Percentiles rank a stretch among this genome's conserved stretches.
Evolutionary conservation across 2,113 vertebrate genomes (phyloP).

Genomic region (Pheucticus melanocephalus): DNA sequence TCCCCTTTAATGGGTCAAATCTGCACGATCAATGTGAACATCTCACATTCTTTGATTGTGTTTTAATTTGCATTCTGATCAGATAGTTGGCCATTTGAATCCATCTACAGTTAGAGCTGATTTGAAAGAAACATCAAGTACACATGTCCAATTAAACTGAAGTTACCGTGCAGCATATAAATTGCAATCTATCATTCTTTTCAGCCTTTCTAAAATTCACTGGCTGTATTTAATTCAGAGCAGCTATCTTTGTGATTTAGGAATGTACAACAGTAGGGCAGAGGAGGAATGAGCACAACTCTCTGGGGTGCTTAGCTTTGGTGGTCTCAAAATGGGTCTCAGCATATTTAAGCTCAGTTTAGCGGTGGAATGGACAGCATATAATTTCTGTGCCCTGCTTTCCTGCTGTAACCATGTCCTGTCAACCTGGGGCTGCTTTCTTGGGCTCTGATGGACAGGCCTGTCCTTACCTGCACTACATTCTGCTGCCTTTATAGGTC

Average conservation of each 20-base stretch:
- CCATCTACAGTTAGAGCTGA: neutral
- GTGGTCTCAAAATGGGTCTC: neutral
- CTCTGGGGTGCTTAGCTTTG: neutral
- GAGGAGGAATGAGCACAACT: neutral
- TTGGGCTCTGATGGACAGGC: neutral
- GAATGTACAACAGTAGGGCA: neutral
- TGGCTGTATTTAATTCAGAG: neutral
- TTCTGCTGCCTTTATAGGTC: neutral
- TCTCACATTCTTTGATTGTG: neutral
- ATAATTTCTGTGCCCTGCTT: neutral
- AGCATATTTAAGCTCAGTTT: neutral
- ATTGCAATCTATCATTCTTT: neutral
- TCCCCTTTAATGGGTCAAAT: neutral
- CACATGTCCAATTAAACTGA: slow-evolving; percentile 21
- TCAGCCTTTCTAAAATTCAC: neutral
- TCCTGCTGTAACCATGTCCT: neutral
- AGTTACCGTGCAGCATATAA: neutral
- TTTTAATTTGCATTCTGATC: slow-evolving; percentile 20
- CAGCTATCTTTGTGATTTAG: neutral
- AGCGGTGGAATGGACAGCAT: neutral
- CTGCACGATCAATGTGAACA: neutral
- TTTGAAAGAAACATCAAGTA: slow-evolving; percentile 13
- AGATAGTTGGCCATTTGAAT: neutral
- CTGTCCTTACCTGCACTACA: neutral
- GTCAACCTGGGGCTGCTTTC: neutral